Evolutionary conservation across 2,113 vertebrate genomes (phyloP).

Genomic region (Nibea coibor): DNA sequence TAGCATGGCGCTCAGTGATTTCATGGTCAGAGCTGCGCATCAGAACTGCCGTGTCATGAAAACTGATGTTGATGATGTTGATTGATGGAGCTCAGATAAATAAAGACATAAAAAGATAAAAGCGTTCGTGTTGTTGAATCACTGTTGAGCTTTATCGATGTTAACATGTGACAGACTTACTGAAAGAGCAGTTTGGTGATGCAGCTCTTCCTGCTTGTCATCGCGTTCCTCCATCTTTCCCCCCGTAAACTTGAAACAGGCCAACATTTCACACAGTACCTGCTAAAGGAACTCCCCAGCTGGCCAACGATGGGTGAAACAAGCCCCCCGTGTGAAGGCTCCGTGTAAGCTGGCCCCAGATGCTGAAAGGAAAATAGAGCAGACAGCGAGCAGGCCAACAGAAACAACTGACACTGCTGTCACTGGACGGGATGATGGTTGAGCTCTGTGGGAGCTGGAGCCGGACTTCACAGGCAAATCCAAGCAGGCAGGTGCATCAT

Average conservation of each 20-base stretch:
- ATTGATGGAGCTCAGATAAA: neutral
- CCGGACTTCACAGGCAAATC: slow-evolving; percentile 9
- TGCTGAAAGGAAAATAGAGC: slow-evolving; percentile 46
- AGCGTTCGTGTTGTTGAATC: slow-evolving; percentile 2
- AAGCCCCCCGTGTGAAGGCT: slow-evolving; percentile 19
- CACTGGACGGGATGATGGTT: slow-evolving; percentile 18
- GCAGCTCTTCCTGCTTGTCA: neutral
- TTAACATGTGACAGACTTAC: neutral
- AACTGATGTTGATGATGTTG: neutral
- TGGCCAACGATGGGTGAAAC: slow-evolving; percentile 16
- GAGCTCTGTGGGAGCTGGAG: slow-evolving; percentile 31
- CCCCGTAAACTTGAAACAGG: neutral
- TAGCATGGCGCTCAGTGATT: slow-evolving; percentile 13
- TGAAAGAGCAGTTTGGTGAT: neutral
- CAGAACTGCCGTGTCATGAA: slow-evolving; percentile 31
- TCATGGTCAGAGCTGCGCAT: slow-evolving; percentile 26
- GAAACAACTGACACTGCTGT: slow-evolving; percentile 58
- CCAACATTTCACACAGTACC: neutral
- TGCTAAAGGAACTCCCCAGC: slow-evolving; percentile 23
- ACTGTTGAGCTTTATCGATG: neutral
- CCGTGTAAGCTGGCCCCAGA: slow-evolving; percentile 28
- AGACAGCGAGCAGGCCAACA: slow-evolving; percentile 31
- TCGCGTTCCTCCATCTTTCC: neutral
- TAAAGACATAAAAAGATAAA: neutral
- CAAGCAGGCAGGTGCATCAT: slow-evolving; percentile 27